These are phyloP conservation scores for Ditylenchus dipsaci DNA, from an alignment of 1,140 invertebrate species.

Conservation along the genomic window DNA sequence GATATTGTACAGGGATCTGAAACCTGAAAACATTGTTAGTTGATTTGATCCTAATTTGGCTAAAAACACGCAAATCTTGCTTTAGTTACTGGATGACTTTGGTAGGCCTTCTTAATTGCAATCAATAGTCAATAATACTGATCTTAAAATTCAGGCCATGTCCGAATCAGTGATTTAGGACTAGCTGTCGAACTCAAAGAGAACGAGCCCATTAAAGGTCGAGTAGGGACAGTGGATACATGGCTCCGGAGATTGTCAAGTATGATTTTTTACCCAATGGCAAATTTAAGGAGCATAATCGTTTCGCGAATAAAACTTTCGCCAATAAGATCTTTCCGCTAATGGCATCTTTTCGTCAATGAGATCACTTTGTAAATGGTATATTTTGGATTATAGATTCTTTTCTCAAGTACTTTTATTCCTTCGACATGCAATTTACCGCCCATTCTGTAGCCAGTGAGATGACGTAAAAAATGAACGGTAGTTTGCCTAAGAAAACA, in stretches of 20 bases:
- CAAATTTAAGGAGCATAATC: too few species aligned
- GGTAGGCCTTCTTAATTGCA: not conserved
- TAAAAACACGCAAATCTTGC: slow-evolving; percentile 23
- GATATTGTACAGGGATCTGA: slow-evolving; percentile 67
- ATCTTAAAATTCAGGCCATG: slow-evolving; percentile 61
- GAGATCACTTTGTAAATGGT: too few species aligned
- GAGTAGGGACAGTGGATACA: slow-evolving; percentile 94
- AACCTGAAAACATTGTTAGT: slow-evolving; percentile 55
- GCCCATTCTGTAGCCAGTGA: too few species aligned
- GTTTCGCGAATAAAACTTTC: too few species aligned
- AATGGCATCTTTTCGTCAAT: too few species aligned
- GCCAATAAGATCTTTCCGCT: too few species aligned
- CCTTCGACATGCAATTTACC: too few species aligned
- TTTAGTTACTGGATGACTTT: not conserved
- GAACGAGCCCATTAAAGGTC: slow-evolving; percentile 88
- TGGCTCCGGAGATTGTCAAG: slow-evolving; percentile 62
- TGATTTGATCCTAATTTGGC: slow-evolving; percentile 44
- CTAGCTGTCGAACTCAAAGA: slow-evolving; percentile 94
- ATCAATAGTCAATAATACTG: not conserved
- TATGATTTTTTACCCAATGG: too few species aligned
- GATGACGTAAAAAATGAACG: too few species aligned
- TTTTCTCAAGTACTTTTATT: too few species aligned
- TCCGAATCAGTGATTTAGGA: slow-evolving; percentile 89
- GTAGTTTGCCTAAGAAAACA: too few species aligned
- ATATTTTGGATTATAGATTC: too few species aligned